These are phyloP conservation scores for Thyatira batis DNA, from an alignment of 2,888 invertebrate species.

Conservation along the genomic window DNA sequence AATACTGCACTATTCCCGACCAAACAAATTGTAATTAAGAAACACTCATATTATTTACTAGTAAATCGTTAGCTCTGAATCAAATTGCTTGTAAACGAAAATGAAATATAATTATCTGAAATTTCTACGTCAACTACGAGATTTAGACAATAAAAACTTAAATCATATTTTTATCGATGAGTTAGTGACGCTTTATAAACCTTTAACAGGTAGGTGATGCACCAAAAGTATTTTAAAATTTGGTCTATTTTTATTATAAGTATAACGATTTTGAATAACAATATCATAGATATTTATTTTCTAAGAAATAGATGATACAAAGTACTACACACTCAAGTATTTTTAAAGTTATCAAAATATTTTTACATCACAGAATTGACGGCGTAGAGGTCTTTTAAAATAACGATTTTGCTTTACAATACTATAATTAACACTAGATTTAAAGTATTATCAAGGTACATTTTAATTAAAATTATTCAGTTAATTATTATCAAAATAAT, in stretches of 20 bases:
- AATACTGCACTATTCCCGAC: constrained; percentile 47
- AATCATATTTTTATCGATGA: too few relatives aligned
- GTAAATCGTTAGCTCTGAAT: not conserved
- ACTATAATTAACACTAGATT: constrained; percentile 61
- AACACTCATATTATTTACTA: constrained; percentile 1
- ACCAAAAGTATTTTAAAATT: too few relatives aligned
- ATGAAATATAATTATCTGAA: too few relatives aligned
- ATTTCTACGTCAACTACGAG: too few relatives aligned
- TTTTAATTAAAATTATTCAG: constrained; percentile 16
- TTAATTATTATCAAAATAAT: not conserved
- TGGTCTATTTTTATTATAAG: too few relatives aligned
- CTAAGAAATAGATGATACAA: constrained; percentile 21
- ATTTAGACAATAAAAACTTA: too few relatives aligned
- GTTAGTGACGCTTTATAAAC: too few relatives aligned
- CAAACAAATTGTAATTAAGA: constrained; percentile 16
- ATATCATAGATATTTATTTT: not conserved
- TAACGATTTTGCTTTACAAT: constrained; percentile 58
- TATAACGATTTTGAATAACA: not conserved
- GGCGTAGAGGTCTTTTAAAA: constrained; percentile 78
- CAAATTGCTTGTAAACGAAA: too few relatives aligned
- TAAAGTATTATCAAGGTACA: constrained; percentile 28
- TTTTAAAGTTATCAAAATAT: constrained; percentile 62
- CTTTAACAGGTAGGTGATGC: too few relatives aligned
- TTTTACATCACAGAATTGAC: constrained; percentile 80
- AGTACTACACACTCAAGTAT: constrained; percentile 60